Evolutionary conservation across 2,113 vertebrate genomes (phyloP).

Genomic region (Pedetes capensis): DNA sequence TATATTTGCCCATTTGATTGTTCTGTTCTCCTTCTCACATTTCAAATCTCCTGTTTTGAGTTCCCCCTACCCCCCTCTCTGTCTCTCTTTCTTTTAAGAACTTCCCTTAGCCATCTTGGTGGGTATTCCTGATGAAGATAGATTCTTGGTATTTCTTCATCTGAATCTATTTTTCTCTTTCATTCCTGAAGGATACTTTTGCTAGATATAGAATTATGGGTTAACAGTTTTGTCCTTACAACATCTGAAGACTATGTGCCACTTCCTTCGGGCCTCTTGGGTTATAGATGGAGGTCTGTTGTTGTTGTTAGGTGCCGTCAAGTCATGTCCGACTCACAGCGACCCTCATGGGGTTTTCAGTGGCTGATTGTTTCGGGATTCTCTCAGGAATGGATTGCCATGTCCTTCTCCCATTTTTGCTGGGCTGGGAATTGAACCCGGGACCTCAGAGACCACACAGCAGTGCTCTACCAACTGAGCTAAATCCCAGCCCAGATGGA

Average conservation of each 20-base stretch:
- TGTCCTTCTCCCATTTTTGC: no score
- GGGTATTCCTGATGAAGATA: not conserved
- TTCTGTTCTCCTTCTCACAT: not conserved
- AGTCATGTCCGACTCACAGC: no score
- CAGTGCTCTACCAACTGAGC: no score
- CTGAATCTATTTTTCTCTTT: not conserved
- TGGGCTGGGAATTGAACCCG: no score
- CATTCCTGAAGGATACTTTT: not conserved
- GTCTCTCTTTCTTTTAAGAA: not conserved
- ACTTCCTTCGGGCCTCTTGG: not conserved
- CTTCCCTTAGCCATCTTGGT: not conserved
- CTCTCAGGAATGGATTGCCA: no score
- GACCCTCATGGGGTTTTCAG: no score
- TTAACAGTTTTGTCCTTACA: not conserved
- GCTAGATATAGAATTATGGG: not conserved
- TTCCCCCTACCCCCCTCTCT: no score
- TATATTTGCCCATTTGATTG: not conserved
- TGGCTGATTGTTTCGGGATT: no score
- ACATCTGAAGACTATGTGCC: not conserved
- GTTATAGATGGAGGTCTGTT: not conserved
- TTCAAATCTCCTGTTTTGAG: not conserved
- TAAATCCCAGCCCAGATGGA: no score
- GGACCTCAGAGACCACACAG: no score
- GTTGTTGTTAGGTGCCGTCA: no score
- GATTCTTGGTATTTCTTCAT: not conserved